Evolutionary conservation across 2,888 invertebrate species (phyloP).

Genomic region (Microctonus brassicae): DNA sequence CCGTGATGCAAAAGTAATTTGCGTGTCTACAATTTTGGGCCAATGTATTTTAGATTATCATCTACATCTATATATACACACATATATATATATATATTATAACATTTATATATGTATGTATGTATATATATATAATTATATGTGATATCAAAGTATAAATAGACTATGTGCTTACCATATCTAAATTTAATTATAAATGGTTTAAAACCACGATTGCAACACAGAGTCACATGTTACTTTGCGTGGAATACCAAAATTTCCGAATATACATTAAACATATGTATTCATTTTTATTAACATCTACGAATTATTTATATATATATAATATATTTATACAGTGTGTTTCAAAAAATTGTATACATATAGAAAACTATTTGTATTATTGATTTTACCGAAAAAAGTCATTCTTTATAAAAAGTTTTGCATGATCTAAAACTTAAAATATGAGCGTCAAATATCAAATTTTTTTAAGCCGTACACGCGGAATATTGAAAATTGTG

Average conservation of each 20-base stretch:
- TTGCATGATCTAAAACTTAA: too few species aligned
- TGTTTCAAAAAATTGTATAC: too few species aligned
- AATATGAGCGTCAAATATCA: too few species aligned
- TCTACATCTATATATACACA: constrained; percentile 6
- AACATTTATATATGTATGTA: constrained; percentile 19
- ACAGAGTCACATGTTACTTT: constrained; percentile 37
- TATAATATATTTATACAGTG: too few species aligned
- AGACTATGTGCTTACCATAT: constrained; percentile 44
- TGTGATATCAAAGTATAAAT: constrained; percentile 55
- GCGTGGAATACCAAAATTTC: constrained; percentile 6
- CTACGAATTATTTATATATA: constrained; percentile 1
- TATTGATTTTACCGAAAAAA: too few species aligned
- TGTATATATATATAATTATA: constrained; percentile 28
- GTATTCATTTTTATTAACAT: neutral
- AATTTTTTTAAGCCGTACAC: too few species aligned
- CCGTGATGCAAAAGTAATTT: constrained; percentile 19
- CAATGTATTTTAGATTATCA: constrained; percentile 11
- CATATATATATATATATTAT: neutral
- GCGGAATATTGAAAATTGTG: too few species aligned
- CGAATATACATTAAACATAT: constrained; percentile 1
- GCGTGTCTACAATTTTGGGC: constrained; percentile 1
- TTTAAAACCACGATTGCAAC: constrained; percentile 38
- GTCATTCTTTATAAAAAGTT: too few species aligned
- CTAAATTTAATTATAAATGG: constrained; percentile 40
- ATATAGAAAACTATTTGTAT: too few species aligned